These are phyloP conservation scores for Lissocephala sabroskyi DNA, from an alignment of 2,888 invertebrate species.

Conservation along the genomic window DNA sequence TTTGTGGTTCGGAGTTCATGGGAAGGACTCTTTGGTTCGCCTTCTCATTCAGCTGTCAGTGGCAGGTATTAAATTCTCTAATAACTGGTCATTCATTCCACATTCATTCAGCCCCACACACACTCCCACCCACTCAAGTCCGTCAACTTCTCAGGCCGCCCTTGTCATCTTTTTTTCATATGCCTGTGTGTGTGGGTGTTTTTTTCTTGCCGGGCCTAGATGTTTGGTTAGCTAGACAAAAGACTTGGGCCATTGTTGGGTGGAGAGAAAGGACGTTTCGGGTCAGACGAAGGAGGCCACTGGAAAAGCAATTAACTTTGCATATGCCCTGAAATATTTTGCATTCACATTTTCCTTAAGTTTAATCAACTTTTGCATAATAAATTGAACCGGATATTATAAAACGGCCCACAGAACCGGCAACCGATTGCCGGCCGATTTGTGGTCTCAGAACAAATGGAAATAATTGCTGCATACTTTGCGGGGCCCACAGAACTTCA, in stretches of 20 bases:
- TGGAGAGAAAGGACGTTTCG: too few species aligned
- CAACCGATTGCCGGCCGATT: conserved; percentile 1
- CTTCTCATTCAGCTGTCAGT: conserved; percentile 61
- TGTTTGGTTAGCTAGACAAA: neutral
- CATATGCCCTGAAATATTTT: conserved; percentile 16
- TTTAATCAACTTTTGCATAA: conserved; percentile 45
- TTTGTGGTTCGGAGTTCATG: neutral
- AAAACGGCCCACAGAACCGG: conserved; percentile 34
- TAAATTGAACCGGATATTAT: conserved; percentile 59
- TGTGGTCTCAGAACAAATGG: neutral
- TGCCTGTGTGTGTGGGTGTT: too few species aligned
- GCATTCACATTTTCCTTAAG: conserved; percentile 6
- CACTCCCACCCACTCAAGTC: conserved; percentile 3
- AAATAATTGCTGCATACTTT: conserved; percentile 13
- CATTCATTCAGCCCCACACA: conserved; percentile 1
- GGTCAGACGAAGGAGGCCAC: too few species aligned
- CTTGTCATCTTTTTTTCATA: too few species aligned
- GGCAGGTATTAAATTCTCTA: conserved; percentile 61
- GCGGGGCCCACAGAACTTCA: conserved; percentile 12
- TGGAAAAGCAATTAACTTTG: conserved; percentile 14
- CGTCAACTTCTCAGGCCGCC: too few species aligned
- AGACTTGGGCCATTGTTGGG: neutral
- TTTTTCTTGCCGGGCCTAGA: too few species aligned
- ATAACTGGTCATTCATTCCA: conserved; percentile 23
- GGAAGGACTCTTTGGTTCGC: too few species aligned